phyloP scores from a whole-genome alignment of 1,140 invertebrate species.

The Pseudomyrmex dendroicus region DNA sequence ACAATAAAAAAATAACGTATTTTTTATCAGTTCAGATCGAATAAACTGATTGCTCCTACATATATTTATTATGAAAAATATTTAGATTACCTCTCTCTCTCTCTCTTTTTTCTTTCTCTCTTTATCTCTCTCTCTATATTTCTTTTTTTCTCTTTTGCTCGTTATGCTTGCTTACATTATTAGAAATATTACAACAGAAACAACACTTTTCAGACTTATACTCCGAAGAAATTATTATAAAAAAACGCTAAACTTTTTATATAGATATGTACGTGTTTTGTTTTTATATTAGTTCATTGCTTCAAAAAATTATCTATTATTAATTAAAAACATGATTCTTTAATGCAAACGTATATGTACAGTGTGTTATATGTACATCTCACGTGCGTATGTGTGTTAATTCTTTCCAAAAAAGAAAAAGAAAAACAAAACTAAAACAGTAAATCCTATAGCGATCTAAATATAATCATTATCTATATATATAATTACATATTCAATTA shows the following conservation, averaged over 20 bases:
- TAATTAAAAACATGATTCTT: not conserved
- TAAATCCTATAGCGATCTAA: not conserved
- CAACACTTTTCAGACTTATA: slow-evolving; percentile 16
- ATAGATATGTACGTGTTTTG: slow-evolving; percentile 9
- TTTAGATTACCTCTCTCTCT: slow-evolving; percentile 6
- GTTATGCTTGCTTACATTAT: slow-evolving; percentile 27
- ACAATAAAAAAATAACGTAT: slow-evolving; percentile 2
- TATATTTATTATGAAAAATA: slow-evolving; percentile 1
- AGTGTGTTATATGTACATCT: not conserved
- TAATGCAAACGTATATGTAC: not conserved
- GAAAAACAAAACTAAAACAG: not conserved
- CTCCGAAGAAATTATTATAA: slow-evolving; percentile 13
- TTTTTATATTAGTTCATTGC: slow-evolving; percentile 39
- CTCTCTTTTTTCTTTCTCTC: not conserved
- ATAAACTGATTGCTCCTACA: not conserved
- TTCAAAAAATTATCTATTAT: not conserved
- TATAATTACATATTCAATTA: slow-evolving; percentile 22
- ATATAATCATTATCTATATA: slow-evolving; percentile 4
- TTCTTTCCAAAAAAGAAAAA: not conserved
- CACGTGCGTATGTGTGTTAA: not conserved
- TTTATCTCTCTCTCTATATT: too few relatives aligned
- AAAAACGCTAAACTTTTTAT: slow-evolving; percentile 3
- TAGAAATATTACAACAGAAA: slow-evolving; percentile 38
- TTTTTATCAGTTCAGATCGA: not conserved
- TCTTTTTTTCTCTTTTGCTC: not conserved